These are phyloP conservation scores for Lycodopsis pacificus DNA, from an alignment of 2,797 vertebrate genomes.

Conservation along the genomic window DNA sequence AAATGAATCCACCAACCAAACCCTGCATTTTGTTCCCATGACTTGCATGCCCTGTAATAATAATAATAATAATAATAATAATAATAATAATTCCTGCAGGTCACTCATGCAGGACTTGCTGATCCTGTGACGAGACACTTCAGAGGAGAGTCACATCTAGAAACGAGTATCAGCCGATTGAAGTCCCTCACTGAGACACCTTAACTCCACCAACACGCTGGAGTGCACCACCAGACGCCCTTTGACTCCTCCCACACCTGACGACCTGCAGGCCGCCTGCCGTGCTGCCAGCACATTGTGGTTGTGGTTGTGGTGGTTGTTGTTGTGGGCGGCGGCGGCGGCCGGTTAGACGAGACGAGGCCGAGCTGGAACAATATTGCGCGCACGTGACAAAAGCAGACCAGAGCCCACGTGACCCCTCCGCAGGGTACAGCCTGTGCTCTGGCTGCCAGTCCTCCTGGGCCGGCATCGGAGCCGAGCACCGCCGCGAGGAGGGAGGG, in stretches of 20 bases:
- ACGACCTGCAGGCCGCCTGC: not conserved
- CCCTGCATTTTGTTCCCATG: not conserved
- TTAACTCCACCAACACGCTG: constrained; percentile 6
- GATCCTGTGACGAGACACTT: constrained; percentile 6
- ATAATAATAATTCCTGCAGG: not conserved
- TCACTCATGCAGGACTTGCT: not conserved
- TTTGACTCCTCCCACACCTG: constrained; percentile 27
- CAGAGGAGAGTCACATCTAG: not conserved
- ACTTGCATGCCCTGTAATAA: not conserved
- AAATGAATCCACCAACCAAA: not conserved
- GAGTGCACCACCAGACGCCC: constrained; percentile 44
- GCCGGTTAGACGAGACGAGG: constrained; percentile 35
- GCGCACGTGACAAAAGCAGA: constrained; percentile 72
- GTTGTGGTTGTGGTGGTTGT: constrained; percentile 15
- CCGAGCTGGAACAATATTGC: constrained; percentile 48
- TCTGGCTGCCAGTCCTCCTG: constrained; percentile 50
- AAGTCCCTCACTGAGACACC: not conserved
- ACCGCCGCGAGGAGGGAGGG: constrained; percentile 15
- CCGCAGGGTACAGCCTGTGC: constrained; percentile 75
- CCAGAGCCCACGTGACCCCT: constrained; percentile 75
- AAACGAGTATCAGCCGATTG: too few relatives aligned
- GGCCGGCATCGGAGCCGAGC: constrained; percentile 34
- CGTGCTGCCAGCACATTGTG: not conserved
- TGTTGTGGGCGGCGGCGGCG: not conserved
- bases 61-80: not conserved